phyloP scores from a whole-genome alignment of 2,888 invertebrate species.

The Patella depressa region DNA sequence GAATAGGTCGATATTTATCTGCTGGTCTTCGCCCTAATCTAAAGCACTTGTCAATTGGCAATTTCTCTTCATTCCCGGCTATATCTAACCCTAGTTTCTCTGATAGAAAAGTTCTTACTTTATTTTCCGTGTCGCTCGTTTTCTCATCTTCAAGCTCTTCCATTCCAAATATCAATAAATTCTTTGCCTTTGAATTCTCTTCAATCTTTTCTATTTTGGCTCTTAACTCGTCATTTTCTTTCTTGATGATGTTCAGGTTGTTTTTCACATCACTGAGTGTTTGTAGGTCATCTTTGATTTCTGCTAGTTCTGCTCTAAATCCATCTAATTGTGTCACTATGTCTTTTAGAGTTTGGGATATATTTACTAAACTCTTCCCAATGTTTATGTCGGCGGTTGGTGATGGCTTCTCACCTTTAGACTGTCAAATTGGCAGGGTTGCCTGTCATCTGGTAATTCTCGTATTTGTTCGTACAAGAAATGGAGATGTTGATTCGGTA shows the following conservation, averaged over 20 bases:
- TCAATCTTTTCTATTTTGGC: not conserved
- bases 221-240: not conserved
- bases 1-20: not conserved
- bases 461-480: not conserved
- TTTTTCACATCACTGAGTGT: not conserved
- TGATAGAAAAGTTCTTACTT: not conserved
- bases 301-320: too few species aligned
- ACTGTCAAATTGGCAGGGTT: not conserved
- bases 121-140: not conserved
- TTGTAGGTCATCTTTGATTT: not conserved
- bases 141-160: not conserved
- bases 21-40: not conserved
- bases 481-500: not conserved
- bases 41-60: not conserved
- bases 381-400: not conserved
- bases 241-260: not conserved
- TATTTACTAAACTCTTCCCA: not conserved
- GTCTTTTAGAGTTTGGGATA: not conserved
- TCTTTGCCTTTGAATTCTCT: not conserved
- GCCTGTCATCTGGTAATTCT: not conserved
- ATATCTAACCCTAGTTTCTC: not conserved
- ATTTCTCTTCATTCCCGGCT: not conserved
- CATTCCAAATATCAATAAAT: not conserved
- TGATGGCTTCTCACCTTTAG: not conserved
- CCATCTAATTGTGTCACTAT: not conserved